These are phyloP conservation scores for Lasioglossum morio DNA, from an alignment of 2,888 invertebrate genomes.

Conservation along the genomic window DNA sequence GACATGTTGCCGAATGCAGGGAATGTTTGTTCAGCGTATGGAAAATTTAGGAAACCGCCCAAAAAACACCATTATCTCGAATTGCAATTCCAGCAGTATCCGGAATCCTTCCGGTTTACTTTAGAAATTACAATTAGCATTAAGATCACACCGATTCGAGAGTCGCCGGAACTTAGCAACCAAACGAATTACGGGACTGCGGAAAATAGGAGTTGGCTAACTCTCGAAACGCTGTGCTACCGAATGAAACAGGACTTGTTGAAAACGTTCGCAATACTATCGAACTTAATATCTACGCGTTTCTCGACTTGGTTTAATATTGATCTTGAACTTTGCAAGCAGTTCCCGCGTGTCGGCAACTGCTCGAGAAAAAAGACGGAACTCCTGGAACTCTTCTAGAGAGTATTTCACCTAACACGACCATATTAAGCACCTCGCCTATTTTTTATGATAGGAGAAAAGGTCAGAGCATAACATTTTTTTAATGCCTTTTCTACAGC, in stretches of 20 bases:
- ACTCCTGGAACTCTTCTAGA: not conserved
- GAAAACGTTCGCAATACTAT: not conserved
- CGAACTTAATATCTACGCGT: slow-evolving; percentile 21
- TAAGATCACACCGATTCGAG: slow-evolving; percentile 22
- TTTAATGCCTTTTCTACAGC: not conserved
- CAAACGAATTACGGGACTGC: slow-evolving; percentile 16
- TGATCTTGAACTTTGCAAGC: slow-evolving; percentile 14
- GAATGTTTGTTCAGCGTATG: not conserved
- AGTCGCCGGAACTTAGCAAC: slow-evolving; percentile 7
- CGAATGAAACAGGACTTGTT: slow-evolving; percentile 25
- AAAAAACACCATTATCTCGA: slow-evolving; percentile 25
- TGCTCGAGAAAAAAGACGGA: not conserved
- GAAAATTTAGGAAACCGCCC: slow-evolving; percentile 22
- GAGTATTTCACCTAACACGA: too few species aligned
- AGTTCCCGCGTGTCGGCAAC: not conserved
- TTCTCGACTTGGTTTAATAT: slow-evolving; percentile 6
- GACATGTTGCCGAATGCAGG: not conserved
- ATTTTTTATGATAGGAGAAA: too few species aligned
- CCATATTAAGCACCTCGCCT: too few species aligned
- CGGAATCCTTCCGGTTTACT: slow-evolving; percentile 12
- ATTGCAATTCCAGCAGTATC: not conserved
- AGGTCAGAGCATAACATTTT: too few species aligned
- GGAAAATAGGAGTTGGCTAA: slow-evolving; percentile 29
- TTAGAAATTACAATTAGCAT: slow-evolving; percentile 30
- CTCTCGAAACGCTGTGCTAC: not conserved